Evolutionary conservation across 2,888 invertebrate species (phyloP).

Genomic region (Eupithecia subumbrata): DNA sequence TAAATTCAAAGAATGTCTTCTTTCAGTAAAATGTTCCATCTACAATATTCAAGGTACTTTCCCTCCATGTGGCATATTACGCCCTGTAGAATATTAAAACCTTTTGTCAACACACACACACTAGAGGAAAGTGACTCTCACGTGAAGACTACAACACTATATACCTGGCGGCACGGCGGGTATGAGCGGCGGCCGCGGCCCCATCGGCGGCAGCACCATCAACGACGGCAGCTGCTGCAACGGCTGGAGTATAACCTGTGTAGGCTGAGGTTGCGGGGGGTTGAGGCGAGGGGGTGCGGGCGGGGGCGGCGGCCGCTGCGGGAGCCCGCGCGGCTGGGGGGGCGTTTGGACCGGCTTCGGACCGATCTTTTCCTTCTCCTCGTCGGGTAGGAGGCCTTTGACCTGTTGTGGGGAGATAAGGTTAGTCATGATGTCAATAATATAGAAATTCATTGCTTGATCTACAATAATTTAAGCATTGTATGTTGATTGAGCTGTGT

Average conservation of each 20-base stretch:
- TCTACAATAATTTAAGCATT: too few species aligned
- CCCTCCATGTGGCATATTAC: too few species aligned
- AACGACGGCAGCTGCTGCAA: constrained; percentile 78
- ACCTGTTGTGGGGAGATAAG: constrained; percentile 54
- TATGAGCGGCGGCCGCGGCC: constrained; percentile 71
- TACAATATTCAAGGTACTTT: too few species aligned
- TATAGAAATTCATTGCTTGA: too few species aligned
- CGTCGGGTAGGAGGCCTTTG: constrained; percentile 96
- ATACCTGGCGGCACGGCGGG: constrained; percentile 60
- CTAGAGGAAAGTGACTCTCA: too few species aligned
- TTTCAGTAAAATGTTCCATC: too few species aligned
- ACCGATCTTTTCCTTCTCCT: constrained; percentile 98
- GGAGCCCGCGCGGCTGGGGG: constrained; percentile 16
- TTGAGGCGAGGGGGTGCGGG: constrained; percentile 43
- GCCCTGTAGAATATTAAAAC: too few species aligned
- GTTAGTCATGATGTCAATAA: neutral
- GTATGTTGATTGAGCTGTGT: too few species aligned
- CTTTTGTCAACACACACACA: too few species aligned
- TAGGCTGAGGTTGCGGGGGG: constrained; percentile 53
- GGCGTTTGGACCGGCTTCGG: constrained; percentile 88
- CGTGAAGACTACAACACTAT: too few species aligned
- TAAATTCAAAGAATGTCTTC: too few species aligned
- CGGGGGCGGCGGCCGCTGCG: constrained; percentile 46
- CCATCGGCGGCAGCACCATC: constrained; percentile 80
- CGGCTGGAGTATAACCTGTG: constrained; percentile 63